Evolutionary conservation across 2,888 invertebrate species (phyloP), one percentile per base, ranked within the genome.

Genomic region (Erannis defoliaria): DNA sequence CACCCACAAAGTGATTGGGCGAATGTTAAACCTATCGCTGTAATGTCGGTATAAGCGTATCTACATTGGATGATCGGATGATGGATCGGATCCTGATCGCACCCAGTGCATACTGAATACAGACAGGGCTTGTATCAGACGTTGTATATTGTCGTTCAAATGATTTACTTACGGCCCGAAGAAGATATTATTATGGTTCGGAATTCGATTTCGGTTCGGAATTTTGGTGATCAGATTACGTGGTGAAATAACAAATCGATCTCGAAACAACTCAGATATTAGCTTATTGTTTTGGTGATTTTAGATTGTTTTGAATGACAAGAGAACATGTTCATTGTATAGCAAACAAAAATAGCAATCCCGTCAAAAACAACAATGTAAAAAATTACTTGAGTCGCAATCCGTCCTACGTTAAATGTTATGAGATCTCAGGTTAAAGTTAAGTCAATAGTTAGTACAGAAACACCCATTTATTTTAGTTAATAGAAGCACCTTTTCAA

Each of bases 81-180:
- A n/a, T n/a, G n/a, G n/a, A n/a, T n/a, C n/a, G n/a, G n/a, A n/a
- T 8, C 33, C 12, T 2, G 10, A 56, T 54, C 49, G 48, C 37
- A 48, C 23, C 14, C 23, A 62, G 56, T 62, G 51, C 26, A 40
- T 42, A 53, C 46, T 38, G 19, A n/a, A 40, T 35, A 53, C 46
- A 38, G 14, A 18, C 10, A 49, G 16, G 12, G 23, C 40, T 55
- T 31, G 45, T 45, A 38, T 46, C 53, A 31, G 38, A 45, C 45
- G 12, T 59, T 54, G 59, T 40, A 40, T 49, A 29, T 43, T 49
- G 60, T 55, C 59, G 42, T 49, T 54, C 37, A 35, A 14, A 55
- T 60, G 60, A 60, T 60, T 60, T 60, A 60, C 49, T 60, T 60
- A 60, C 49, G 49, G 42, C 19, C 37, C 35, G 42, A 40, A 42